Evolutionary conservation across 2,797 vertebrate species (phyloP), one percentile per base, ranked within the genome.

Genomic region (Setipinna tenuifilis): DNA sequence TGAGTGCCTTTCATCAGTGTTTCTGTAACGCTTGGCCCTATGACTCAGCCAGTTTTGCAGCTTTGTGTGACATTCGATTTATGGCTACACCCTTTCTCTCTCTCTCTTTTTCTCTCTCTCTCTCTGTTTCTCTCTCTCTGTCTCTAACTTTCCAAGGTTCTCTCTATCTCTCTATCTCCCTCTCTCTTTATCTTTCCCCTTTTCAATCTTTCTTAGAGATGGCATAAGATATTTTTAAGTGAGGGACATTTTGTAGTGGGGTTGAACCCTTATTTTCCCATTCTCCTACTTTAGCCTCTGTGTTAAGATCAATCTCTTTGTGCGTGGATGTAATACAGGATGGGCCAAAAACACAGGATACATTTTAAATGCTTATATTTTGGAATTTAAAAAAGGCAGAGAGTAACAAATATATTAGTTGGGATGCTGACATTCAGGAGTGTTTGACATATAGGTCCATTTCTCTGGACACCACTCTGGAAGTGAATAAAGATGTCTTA

Each of bases 51-150:
- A 21, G 17, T 21, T 59, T 59, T 10, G 28, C 6, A 9, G n/a
- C 5, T 11, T 7, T 9, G 3, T 25, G 10, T 25, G n/a, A 65
- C 11, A 44, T 16, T 78, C 6, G 16, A 44, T 78, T 7, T 44
- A 5, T 75, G 68, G 50, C 50, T 14, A 54, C 82, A 78, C 46
- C 84, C 57, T 85, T 82, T 58, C 54, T 28, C 12, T 58, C 71
- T 84, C 41, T 3, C 0, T 35, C 84, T 35, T 28, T 23, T 5
- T 75, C 11, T 54, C 50, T 54, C 50, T 14, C 50, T 54, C 50
- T 54, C 50, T 54, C 6, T 54, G 0, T 54, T 14, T 61, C 35
- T 54, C 41, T 44, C 46, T 25, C 19, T 58, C n/a, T 75, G 35
- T 41, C 35, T 41, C n/a, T n/a, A n/a, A n/a, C n/a, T n/a, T n/a